Conservation (phyloP, 2,113 vertebrate species). For the Corydoras maculifer region DNA sequence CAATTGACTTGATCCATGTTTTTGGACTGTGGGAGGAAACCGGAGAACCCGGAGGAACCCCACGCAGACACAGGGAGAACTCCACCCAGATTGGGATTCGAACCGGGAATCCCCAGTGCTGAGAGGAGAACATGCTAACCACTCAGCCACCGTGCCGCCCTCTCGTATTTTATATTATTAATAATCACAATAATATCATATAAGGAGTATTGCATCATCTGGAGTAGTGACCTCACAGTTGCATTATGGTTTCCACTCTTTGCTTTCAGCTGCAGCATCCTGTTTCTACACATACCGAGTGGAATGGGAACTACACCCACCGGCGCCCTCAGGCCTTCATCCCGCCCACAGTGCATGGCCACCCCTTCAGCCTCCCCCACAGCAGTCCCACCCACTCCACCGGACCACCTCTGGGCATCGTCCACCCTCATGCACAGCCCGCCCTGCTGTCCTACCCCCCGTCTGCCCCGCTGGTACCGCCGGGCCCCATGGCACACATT, state of each 20-base stretch:
- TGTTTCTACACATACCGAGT: slow-evolving; percentile 81
- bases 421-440: slow-evolving; percentile 76
- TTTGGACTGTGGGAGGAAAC: too few relatives aligned
- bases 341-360: slow-evolving; percentile 74
- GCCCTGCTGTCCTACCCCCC: slow-evolving; percentile 81
- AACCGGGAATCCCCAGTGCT: too few relatives aligned
- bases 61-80: too few relatives aligned
- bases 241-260: not conserved
- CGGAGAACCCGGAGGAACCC: too few relatives aligned
- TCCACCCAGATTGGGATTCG: too few relatives aligned
- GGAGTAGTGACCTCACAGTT: not conserved
- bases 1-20: too few relatives aligned
- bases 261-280: slow-evolving; percentile 83
- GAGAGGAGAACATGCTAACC: too few relatives aligned
- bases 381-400: slow-evolving; percentile 82
- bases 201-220: too few relatives aligned
- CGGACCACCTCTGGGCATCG: slow-evolving; percentile 73
- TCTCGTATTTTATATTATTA: too few relatives aligned
- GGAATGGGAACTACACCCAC: slow-evolving; percentile 87
- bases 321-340: slow-evolving; percentile 88
- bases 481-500: slow-evolving; percentile 86
- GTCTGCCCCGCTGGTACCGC: slow-evolving; percentile 74
- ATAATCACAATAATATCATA: too few relatives aligned
- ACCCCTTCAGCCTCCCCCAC: slow-evolving; percentile 83
- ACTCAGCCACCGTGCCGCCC: too few relatives aligned